phyloP scores from a whole-genome alignment of 2,113 vertebrate genomes.

The Rhinogobius similis region DNA sequence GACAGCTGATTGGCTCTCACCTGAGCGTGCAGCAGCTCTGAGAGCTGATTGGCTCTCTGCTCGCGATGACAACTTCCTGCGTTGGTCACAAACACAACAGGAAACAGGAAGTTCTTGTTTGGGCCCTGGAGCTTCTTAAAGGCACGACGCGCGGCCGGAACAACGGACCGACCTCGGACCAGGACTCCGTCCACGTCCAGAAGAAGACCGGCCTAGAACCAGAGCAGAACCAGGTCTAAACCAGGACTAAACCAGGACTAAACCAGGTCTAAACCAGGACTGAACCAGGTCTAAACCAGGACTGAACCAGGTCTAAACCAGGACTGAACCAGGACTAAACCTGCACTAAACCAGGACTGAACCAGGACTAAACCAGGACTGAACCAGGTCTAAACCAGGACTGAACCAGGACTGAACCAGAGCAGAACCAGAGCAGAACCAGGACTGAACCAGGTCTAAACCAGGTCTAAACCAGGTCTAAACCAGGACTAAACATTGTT shows the following conservation, averaged over 20 bases:
- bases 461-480: no score
- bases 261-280: no score
- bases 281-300: background rate
- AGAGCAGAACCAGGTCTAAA: background rate
- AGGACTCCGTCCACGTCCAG: conserved; percentile 89
- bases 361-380: no score
- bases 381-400: no score
- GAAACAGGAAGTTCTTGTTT: conserved; percentile 82
- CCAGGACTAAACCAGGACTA: background rate
- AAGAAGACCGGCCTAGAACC: conserved; percentile 79
- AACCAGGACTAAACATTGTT: no score
- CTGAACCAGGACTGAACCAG: background rate
- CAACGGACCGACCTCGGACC: conserved; percentile 81
- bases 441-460: no score
- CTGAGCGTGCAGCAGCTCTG: conserved; percentile 81
- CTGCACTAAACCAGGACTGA: no score
- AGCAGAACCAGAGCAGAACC: background rate
- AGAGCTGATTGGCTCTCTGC: conserved; percentile 85
- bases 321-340: no score
- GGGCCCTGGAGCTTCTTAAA: conserved; percentile 83
- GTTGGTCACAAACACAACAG: conserved; percentile 90
- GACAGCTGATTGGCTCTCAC: conserved; percentile 32
- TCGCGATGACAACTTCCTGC: conserved; percentile 87
- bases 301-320: background rate
- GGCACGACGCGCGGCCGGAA: conserved; percentile 83